Percentiles rank a stretch among this genome's conserved stretches.
Evolutionary conservation across 2,113 vertebrate species (phyloP).

Genomic region (Macrotus californicus): DNA sequence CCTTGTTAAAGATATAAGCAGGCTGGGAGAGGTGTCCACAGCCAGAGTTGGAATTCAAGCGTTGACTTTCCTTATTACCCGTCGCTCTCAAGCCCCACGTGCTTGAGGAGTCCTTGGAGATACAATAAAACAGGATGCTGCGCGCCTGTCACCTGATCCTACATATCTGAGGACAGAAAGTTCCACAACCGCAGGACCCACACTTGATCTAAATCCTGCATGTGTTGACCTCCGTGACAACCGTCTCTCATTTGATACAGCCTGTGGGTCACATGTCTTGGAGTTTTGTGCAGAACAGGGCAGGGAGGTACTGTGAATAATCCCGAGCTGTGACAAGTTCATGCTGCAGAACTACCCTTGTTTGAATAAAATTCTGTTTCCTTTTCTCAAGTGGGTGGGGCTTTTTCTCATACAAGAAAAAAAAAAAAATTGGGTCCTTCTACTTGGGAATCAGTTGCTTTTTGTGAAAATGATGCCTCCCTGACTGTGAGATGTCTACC

Average conservation of each 20-base stretch:
- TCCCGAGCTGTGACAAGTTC: accelerated
- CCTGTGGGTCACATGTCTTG: accelerated
- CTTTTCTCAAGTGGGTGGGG: too few species aligned
- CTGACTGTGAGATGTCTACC: too few species aligned
- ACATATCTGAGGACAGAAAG: neutral
- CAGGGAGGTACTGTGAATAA: accelerated
- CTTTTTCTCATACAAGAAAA: too few species aligned
- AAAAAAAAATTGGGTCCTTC: too few species aligned
- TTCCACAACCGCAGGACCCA: neutral
- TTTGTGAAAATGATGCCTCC: neutral
- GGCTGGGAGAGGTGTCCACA: neutral
- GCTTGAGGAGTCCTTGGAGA: too few species aligned
- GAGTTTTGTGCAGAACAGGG: too few species aligned
- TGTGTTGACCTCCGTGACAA: neutral
- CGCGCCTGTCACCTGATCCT: accelerated
- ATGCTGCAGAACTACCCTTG: neutral
- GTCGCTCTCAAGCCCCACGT: accelerated
- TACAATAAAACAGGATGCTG: too few species aligned
- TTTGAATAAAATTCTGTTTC: neutral
- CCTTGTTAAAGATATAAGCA: too few species aligned
- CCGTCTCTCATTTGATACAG: accelerated
- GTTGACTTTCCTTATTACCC: accelerated
- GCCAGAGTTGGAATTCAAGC: accelerated
- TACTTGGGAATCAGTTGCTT: neutral
- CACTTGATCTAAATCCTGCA: accelerated